phyloP scores from a whole-genome alignment of 2,888 invertebrate species.

The Camponotus fellah region DNA sequence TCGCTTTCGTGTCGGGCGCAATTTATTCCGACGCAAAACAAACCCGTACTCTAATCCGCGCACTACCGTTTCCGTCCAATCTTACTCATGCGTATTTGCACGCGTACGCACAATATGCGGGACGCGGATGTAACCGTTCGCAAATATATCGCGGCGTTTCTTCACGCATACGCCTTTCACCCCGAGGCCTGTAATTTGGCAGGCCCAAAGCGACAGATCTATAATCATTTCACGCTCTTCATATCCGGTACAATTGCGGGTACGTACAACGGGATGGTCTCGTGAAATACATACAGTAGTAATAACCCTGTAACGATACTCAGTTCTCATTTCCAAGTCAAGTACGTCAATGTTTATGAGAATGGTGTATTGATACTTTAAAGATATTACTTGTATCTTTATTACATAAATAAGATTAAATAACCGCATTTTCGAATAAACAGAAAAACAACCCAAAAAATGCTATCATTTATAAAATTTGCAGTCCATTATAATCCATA shows the following conservation, averaged over 20 bases:
- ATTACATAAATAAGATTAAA: background rate
- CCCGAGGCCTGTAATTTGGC: slow-evolving; percentile 58
- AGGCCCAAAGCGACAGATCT: slow-evolving; percentile 60
- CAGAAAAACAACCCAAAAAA: background rate
- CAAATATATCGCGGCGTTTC: slow-evolving; percentile 42
- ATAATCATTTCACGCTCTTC: slow-evolving; percentile 59
- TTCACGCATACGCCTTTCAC: slow-evolving; percentile 49
- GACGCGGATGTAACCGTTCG: slow-evolving; percentile 10
- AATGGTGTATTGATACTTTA: background rate
- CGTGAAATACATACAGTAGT: slow-evolving; percentile 34
- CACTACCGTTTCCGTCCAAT: slow-evolving; percentile 43
- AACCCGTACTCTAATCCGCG: slow-evolving; percentile 11
- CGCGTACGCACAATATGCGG: background rate
- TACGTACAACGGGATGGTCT: slow-evolving; percentile 21
- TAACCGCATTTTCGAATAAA: background rate
- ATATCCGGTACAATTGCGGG: slow-evolving; percentile 44
- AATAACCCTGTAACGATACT: slow-evolving; percentile 11
- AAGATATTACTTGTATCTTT: background rate
- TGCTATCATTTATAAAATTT: background rate
- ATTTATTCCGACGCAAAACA: slow-evolving; percentile 13
- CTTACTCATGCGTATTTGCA: background rate
- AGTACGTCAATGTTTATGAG: background rate
- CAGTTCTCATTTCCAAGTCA: slow-evolving; percentile 33
- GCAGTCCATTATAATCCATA: background rate
- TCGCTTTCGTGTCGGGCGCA: slow-evolving; percentile 1